Conservation (phyloP, 2,113 vertebrate species). For the Leptobrachium leishanense region DNA sequence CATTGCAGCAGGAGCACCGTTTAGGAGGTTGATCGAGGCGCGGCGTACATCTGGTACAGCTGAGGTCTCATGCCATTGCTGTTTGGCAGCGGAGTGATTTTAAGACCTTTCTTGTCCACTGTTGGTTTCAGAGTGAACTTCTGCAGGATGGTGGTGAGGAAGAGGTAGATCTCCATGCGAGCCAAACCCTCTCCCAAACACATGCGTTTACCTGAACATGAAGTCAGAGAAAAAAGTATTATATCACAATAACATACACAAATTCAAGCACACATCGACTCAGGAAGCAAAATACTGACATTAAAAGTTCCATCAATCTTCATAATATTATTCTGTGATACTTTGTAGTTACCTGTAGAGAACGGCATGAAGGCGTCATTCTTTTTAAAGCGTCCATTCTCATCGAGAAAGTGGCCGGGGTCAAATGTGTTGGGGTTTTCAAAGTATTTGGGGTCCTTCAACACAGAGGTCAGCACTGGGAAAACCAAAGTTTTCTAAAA, state of each 20-base stretch:
- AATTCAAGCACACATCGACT: too few relatives aligned
- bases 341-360: slow-evolving; percentile 53
- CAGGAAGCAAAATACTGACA: too few relatives aligned
- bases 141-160: slow-evolving; percentile 7
- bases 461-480: too few relatives aligned
- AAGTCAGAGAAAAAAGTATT: too few relatives aligned
- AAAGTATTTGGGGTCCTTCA: too few relatives aligned
- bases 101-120: neutral
- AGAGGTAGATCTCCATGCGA: slow-evolving; percentile 20
- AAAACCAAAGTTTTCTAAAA: too few relatives aligned
- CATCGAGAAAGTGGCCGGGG: slow-evolving; percentile 66
- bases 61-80: neutral
- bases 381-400: slow-evolving; percentile 61
- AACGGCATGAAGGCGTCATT: slow-evolving; percentile 62
- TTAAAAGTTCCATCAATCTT: too few relatives aligned
- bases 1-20: too few relatives aligned
- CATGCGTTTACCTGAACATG: slow-evolving; percentile 3
- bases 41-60: too few relatives aligned
- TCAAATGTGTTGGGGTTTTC: slow-evolving; percentile 55
- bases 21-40: neutral
- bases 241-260: too few relatives aligned
- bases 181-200: slow-evolving; percentile 12
- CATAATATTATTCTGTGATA: too few relatives aligned
- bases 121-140: slow-evolving; percentile 17
- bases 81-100: slow-evolving; percentile 25